These are phyloP conservation scores for Ictalurus punctatus DNA, from an alignment of 2,113 vertebrate species.

Conservation along the genomic window DNA sequence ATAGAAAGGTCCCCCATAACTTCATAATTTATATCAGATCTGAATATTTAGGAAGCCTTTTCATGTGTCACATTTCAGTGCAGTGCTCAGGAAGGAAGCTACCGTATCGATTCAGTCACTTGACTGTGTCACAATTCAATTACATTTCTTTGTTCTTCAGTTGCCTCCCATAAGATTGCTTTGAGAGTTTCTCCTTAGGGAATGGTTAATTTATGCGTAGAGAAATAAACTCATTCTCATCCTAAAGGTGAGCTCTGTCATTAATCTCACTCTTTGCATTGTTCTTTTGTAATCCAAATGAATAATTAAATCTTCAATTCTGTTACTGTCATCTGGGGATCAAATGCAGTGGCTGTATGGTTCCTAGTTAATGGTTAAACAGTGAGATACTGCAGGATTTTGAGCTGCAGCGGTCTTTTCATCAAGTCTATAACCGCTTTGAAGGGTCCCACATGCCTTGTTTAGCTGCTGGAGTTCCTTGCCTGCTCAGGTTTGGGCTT, in stretches of 20 bases:
- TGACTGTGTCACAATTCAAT: constrained; percentile 23
- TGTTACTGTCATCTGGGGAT: constrained; percentile 29
- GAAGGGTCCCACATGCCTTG: constrained; percentile 48
- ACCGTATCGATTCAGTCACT: constrained; percentile 11
- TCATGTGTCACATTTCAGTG: background rate
- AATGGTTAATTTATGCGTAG: constrained; percentile 67
- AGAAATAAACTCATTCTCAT: constrained; percentile 62
- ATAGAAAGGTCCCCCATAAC: background rate
- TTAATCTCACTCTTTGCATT: constrained; percentile 62
- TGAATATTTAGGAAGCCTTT: background rate
- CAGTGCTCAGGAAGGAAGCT: constrained; percentile 2
- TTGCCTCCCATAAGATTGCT: constrained; percentile 47
- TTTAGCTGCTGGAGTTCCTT: constrained; percentile 34
- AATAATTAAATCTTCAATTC: constrained; percentile 59
- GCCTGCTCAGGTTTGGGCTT: background rate
- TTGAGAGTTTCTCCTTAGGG: constrained; percentile 56
- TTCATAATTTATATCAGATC: background rate
- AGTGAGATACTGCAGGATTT: background rate
- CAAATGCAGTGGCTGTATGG: background rate
- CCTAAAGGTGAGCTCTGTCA: constrained; percentile 61
- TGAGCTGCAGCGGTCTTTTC: constrained; percentile 35
- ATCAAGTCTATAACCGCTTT: constrained; percentile 30
- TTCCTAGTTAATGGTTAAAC: constrained; percentile 2
- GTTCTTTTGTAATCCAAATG: constrained; percentile 62
- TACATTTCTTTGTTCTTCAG: constrained; percentile 27